Percentiles rank a stretch among this genome's conserved stretches.
Conservation (phyloP, 1,140 invertebrate genomes). For the Camponotus floridanus region DNA sequence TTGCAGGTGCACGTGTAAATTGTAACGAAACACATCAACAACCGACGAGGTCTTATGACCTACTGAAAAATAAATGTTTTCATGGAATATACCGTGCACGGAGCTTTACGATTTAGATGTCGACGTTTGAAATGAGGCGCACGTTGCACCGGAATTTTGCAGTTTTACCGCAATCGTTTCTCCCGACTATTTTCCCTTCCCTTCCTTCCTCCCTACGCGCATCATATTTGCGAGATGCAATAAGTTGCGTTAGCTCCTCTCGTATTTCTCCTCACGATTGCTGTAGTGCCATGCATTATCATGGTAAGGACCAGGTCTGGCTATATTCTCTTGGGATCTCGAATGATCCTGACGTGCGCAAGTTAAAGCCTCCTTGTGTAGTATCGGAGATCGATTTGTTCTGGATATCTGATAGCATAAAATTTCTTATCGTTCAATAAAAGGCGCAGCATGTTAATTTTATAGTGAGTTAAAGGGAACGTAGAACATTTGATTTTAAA, state of each 20-base stretch:
- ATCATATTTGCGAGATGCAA: constrained; percentile 45
- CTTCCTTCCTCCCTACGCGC: neutral
- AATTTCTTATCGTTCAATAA: constrained; percentile 24
- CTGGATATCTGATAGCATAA: neutral
- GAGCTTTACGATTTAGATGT: constrained; percentile 48
- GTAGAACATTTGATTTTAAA: neutral
- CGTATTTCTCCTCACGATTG: constrained; percentile 12
- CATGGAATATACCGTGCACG: constrained; percentile 12
- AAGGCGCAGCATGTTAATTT: neutral
- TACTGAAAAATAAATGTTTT: constrained; percentile 46
- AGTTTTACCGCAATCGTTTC: constrained; percentile 22
- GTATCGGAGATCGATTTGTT: constrained; percentile 44
- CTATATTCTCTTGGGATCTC: constrained; percentile 27
- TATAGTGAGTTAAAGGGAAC: neutral
- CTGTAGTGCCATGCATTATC: constrained; percentile 38
- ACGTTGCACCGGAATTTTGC: constrained; percentile 40
- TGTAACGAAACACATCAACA: constrained; percentile 19
- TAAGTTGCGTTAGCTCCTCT: constrained; percentile 48
- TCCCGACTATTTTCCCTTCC: neutral
- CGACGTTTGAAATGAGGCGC: constrained; percentile 50
- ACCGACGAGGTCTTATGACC: constrained; percentile 22
- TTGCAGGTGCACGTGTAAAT: neutral
- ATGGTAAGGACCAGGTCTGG: constrained; percentile 40
- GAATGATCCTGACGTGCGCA: neutral
- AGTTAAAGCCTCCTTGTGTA: constrained; percentile 19